phyloP scores from a whole-genome alignment of 2,113 vertebrate species.

The Heterotis niloticus region DNA sequence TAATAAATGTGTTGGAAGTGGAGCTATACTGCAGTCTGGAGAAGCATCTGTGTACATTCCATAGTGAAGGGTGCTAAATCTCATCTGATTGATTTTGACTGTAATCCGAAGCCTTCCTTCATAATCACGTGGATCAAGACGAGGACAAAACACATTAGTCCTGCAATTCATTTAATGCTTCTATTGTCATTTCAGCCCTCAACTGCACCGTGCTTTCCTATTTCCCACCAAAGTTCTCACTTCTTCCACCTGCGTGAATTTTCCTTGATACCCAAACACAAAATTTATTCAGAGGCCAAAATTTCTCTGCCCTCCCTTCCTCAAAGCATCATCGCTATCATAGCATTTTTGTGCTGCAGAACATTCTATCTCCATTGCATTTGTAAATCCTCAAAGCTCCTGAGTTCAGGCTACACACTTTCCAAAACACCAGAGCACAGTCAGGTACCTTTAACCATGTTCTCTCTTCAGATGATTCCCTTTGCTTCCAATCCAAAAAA shows the following conservation, averaged over 20 bases:
- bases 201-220: background rate
- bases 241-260: background rate
- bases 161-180: background rate
- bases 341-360: background rate
- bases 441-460: background rate
- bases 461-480: background rate
- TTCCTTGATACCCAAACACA: background rate
- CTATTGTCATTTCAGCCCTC: background rate
- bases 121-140: background rate
- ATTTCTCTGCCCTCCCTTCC: background rate
- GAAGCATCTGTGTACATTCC: background rate
- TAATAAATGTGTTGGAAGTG: background rate
- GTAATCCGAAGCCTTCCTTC: background rate
- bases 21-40: background rate
- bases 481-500: too few species aligned
- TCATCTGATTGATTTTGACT: background rate
- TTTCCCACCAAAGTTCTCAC: background rate
- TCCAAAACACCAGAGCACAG: background rate
- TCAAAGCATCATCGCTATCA: too few species aligned
- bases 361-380: background rate
- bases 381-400: background rate
- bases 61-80: background rate
- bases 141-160: background rate
- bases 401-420: background rate
- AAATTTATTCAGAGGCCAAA: background rate